Conservation (phyloP, 2,797 vertebrate genomes). For the Microctenopoma stevenorrisi region DNA sequence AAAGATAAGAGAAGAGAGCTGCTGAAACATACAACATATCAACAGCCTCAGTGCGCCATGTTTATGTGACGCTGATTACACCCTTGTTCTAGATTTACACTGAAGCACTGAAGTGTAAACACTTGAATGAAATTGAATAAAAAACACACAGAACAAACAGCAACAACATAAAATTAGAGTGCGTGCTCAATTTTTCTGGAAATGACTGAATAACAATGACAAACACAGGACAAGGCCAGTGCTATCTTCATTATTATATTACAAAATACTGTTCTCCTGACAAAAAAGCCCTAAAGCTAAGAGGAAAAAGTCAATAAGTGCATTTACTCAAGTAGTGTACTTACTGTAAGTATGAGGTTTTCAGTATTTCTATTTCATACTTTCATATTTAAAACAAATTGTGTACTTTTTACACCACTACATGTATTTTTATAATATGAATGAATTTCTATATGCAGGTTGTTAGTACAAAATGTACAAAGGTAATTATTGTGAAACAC, state of each 20-base stretch:
- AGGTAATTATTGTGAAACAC: too few species aligned
- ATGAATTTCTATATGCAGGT: too few species aligned
- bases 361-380: too few species aligned
- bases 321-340: too few species aligned
- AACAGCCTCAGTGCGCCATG: background rate
- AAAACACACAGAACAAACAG: conserved; percentile 19
- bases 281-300: too few species aligned
- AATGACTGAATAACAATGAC: conserved; percentile 25
- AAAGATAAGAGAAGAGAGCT: conserved; percentile 19
- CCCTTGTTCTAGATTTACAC: conserved; percentile 39
- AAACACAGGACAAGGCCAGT: conserved; percentile 34
- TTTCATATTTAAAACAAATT: too few species aligned
- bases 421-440: background rate
- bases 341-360: too few species aligned
- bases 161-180: conserved; percentile 9
- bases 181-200: conserved; percentile 12
- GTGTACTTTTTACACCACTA: too few species aligned
- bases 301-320: too few species aligned
- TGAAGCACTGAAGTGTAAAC: conserved; percentile 34
- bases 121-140: conserved; percentile 24
- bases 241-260: conserved; percentile 12
- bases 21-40: conserved; percentile 19
- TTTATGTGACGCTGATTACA: conserved; percentile 32
- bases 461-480: background rate
- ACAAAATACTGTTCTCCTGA: conserved; percentile 12